Base-by-base conservation (phyloP, 2,113 vertebrate genomes). In the Gulo gulo region DNA sequence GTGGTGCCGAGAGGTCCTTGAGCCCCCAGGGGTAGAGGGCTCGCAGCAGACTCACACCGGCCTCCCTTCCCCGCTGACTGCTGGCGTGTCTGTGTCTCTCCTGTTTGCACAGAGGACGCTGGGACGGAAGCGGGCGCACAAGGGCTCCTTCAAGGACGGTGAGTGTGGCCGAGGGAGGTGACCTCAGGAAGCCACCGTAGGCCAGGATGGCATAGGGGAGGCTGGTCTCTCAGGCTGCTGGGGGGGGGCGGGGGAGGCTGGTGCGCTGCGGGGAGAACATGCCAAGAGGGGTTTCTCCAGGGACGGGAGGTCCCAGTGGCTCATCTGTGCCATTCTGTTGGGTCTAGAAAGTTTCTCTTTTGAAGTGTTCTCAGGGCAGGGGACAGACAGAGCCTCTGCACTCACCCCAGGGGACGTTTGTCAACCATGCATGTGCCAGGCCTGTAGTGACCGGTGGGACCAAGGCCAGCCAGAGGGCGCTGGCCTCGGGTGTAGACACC, bases 101-200 rank as follows among this genome's bases (percentile, higher is more conserved):
- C 34, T 42, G 2, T 98, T 71, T 79, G 69, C 79, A 23, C 98
- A 99, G 99, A 99, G 79, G 98, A 99, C 99, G 0, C 97, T 99
- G 0, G 99, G 99, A 3, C 98, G 99, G 97, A 99, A 98, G 97
- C 99, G 99, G 31, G 99, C 99, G 94, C 98, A 99, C 95, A 99
- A 99, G 0, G 99, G 99, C 88, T 99, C 99, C 0, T 99, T 99
- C 99, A 99, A 99, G 98, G 99, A 99, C 10, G 99, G 99, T 99
- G 99, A 98, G 99, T 59, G 24, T 8, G 45, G 5, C 71, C 26
- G 0, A 10, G 1, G 13, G 47, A 15, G 63, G 61, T 0, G 4
- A 6, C 85, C 0, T 21, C 47, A 1, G 0, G 2, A 15, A 76
- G 7, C 74, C 1, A 0, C 42, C 2, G 1, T 3, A 20, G n/a